Percentiles rank a stretch among this genome's conserved stretches.
phyloP scores from a whole-genome alignment of 2,888 invertebrate species.

The Heliconius hortense region DNA sequence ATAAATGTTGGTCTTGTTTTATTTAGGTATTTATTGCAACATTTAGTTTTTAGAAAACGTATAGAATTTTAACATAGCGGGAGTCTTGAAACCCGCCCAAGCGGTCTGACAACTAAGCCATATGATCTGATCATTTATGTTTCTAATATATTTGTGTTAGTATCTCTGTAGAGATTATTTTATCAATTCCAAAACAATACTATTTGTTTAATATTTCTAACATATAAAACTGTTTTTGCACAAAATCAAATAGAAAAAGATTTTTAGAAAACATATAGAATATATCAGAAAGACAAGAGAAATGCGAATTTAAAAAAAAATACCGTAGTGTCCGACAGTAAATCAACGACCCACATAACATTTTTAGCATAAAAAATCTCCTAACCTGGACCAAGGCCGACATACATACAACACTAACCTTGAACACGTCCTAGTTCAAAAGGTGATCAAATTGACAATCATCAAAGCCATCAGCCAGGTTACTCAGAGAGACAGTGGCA shows the following conservation, averaged over 20 bases:
- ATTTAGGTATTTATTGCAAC: background rate
- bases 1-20: background rate
- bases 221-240: background rate
- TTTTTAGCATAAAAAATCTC: background rate
- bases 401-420: constrained; percentile 4
- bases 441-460: constrained; percentile 42
- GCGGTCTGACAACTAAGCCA: too few species aligned
- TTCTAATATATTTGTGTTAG: too few species aligned
- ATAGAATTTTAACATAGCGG: too few species aligned
- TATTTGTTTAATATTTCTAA: background rate
- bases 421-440: constrained; percentile 4
- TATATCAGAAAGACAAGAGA: too few species aligned
- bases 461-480: constrained; percentile 50
- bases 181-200: too few species aligned
- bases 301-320: background rate
- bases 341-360: background rate
- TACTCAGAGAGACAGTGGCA: constrained; percentile 64
- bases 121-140: too few species aligned
- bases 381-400: background rate
- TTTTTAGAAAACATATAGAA: too few species aligned
- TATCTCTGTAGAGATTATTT: too few species aligned
- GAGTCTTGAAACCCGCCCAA: too few species aligned
- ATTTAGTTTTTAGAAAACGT: too few species aligned
- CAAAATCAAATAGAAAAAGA: background rate
- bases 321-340: background rate